Evolutionary conservation across 1,140 invertebrate species (phyloP), one percentile per base, ranked within the genome.

Genomic region (Dufourea novaeangliae): DNA sequence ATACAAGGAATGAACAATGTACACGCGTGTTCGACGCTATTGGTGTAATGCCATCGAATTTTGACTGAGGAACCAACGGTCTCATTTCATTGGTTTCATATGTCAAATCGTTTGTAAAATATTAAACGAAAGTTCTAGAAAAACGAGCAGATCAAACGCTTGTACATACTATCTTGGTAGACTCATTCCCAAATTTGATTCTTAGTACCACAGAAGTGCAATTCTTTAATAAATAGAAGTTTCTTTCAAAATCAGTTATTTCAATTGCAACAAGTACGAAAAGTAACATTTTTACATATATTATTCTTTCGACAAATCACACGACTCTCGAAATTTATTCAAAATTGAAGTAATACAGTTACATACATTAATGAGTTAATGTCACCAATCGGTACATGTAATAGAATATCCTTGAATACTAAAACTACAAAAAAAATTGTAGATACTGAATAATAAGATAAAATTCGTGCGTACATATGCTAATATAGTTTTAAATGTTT

Each of bases 401-500:
- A 34, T 34, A 22, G 1, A 25, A 34, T 37, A 50, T 34, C 32
- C 8, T 71, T 73, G 25, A 25, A 22, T 46, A 37, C 25, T 12
- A 14, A 59, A 20, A 20, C 20, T 57, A 29, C n/a, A 29, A 46
- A 37, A 8, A 8, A 27, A 20, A 44, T 7, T 7, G 27, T 0
- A 17, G 37, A 39, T 37, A 37, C 2, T 32, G 17, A 59, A 37
- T 6, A 39, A 46, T 22, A 67, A 11, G 12, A 20, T 59, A 27
- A 34, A 75, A 41, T 39, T 22, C 20, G 17, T n/a, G 12, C 4
- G n/a, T 39, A 29, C 14, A 20, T 22, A 37, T 12, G 8, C 64
- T 52, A 17, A 25, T n/a, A 25, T 64, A 41, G 37, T 39, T 54
- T 54, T 14, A 54, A 66, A 68, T 50, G 73, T 75, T 75, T 29